Evolutionary conservation across 2,888 invertebrate species (phyloP), one percentile per base, ranked within the genome.

Genomic region (Halictus quadricinctus): DNA sequence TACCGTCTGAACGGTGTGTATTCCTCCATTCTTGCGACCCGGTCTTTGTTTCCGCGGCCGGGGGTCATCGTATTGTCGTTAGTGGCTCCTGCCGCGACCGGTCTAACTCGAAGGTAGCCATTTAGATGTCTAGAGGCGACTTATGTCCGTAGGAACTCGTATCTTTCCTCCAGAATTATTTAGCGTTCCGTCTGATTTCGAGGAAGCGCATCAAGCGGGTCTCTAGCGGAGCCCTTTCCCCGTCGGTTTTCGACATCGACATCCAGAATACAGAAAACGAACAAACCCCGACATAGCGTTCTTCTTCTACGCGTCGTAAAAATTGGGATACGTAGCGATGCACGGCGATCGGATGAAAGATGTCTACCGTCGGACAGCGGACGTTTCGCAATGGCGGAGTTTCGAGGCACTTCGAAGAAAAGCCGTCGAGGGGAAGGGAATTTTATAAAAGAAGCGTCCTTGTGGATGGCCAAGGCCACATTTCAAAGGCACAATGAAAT

Each of bases 11-110:
- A 90, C 84, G 90, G 80, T 82, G 87, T 91, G 90, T 93, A 91
- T 93, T 93, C 92, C 91, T 90, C 90, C 91, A 91, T 92, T 91
- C 91, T 91, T 91, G 88, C 87, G 86, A 92, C 86, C 90, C 85
- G 87, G 88, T 90, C 88, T 90, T 89, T 91, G 90, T 92, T 92
- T 91, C 91, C 90, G 88, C 88, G 83, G 84, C 83, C 78, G 78
- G 88, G 87, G 91, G 90, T 92, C 92, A 92, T 91, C 89, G 92
- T 88, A 91, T 92, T 91, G 89, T 91, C 92, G 91, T 92, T 93
- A 92, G 87, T 77, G 86, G 36, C 84, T 78, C 77, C 77, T 78
- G 84, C 58, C 66, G 84, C 66, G 84, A 72, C 79, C 69, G 73
- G 69, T 64, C 81, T 83, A 80, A 83, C 80, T 86, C 88, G 74